These are phyloP conservation scores for Diuraphis noxia DNA, from an alignment of 1,140 invertebrate species.

Conservation along the genomic window DNA sequence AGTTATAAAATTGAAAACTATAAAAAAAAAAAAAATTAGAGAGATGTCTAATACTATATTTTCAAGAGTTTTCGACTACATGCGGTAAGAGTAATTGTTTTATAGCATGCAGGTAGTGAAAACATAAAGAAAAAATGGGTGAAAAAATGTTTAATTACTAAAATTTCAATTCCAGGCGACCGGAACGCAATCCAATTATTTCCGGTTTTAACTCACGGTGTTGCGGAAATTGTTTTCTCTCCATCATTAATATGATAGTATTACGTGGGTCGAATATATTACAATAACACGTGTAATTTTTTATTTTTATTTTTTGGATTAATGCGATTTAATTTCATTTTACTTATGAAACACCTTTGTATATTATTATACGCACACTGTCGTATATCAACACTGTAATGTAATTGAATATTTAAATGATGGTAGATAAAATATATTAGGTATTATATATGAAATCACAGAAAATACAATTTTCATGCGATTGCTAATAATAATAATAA, in stretches of 20 bases:
- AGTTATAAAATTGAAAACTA: not conserved
- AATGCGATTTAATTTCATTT: not conserved
- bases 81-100: not conserved
- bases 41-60: not conserved
- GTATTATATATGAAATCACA: not conserved
- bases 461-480: not conserved
- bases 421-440: too few relatives aligned
- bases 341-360: not conserved
- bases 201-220: not conserved
- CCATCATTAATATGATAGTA: not conserved
- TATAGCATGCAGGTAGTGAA: not conserved
- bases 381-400: not conserved
- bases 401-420: not conserved
- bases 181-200: slow-evolving; percentile 5
- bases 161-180: not conserved
- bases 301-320: not conserved
- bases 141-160: slow-evolving; percentile 32
- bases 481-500: not conserved
- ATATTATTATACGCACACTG: not conserved
- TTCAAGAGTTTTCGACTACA: not conserved
- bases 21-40: not conserved
- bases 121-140: not conserved
- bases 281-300: not conserved
- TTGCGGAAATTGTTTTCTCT: not conserved
- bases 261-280: not conserved